phyloP scores from a whole-genome alignment of 2,113 vertebrate genomes.

The Bos indicus region DNA sequence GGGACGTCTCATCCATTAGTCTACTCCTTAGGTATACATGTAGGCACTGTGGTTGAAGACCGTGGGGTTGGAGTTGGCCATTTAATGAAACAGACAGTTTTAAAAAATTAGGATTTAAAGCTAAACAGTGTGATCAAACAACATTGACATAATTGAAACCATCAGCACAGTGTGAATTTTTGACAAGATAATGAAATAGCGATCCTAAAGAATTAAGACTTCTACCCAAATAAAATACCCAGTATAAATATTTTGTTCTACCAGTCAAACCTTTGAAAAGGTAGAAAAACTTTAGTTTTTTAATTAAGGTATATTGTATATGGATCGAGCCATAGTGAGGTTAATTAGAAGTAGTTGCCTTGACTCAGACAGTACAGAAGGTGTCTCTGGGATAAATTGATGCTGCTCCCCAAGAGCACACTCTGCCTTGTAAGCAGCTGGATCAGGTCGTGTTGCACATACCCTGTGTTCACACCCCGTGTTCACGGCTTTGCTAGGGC shows the following conservation, averaged over 20 bases:
- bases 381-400: neutral
- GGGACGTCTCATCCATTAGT: neutral
- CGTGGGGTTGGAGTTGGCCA: neutral
- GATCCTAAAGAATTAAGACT: neutral
- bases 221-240: neutral
- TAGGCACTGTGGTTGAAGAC: neutral
- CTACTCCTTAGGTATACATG: neutral
- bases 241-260: neutral
- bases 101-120: neutral
- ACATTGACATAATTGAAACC: neutral
- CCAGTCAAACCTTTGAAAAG: neutral
- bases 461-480: rapidly evolving
- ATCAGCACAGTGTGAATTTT: neutral
- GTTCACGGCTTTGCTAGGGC: neutral
- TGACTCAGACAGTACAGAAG: neutral
- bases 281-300: neutral
- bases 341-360: neutral
- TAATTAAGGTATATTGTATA: neutral
- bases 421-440: neutral
- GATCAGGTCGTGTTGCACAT: rapidly evolving
- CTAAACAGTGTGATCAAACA: neutral
- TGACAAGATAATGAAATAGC: neutral
- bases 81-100: neutral
- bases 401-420: neutral
- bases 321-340: neutral